Evolutionary conservation across 2,797 vertebrate genomes (phyloP).

Genomic region (Lemur catta): DNA sequence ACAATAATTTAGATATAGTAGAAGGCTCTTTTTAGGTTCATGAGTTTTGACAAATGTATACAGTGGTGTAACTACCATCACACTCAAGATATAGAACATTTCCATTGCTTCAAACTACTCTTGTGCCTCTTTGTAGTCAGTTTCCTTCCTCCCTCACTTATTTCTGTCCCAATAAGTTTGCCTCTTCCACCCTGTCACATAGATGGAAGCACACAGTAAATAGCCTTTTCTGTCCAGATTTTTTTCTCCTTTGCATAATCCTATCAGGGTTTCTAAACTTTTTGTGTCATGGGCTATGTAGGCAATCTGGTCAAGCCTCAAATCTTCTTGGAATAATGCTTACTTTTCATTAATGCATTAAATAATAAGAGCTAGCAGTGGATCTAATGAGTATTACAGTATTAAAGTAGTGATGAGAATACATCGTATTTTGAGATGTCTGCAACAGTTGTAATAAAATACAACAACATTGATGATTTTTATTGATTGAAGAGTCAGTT

Average conservation of each 20-base stretch:
- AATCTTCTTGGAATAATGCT: not conserved
- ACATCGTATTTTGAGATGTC: slow-evolving; percentile 38
- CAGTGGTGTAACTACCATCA: not conserved
- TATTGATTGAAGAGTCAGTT: not conserved
- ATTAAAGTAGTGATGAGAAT: not conserved
- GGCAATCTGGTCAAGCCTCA: not conserved
- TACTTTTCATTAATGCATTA: not conserved
- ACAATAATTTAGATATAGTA: not conserved
- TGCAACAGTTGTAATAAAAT: slow-evolving; percentile 10
- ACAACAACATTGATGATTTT: not conserved
- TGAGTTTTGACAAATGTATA: not conserved
- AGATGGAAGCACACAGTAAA: not conserved
- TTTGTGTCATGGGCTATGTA: not conserved
- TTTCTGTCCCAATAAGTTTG: not conserved
- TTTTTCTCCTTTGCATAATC: not conserved
- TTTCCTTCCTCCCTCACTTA: not conserved
- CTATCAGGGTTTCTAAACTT: not conserved
- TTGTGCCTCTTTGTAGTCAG: not conserved
- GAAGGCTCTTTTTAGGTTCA: not conserved
- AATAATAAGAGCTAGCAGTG: not conserved
- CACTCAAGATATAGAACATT: not conserved
- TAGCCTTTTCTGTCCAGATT: not conserved
- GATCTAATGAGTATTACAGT: not conserved
- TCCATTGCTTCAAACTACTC: not conserved
- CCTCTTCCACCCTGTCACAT: not conserved